Base-by-base conservation (phyloP, 1,140 invertebrate species). In the Belonocnema kinseyi region DNA sequence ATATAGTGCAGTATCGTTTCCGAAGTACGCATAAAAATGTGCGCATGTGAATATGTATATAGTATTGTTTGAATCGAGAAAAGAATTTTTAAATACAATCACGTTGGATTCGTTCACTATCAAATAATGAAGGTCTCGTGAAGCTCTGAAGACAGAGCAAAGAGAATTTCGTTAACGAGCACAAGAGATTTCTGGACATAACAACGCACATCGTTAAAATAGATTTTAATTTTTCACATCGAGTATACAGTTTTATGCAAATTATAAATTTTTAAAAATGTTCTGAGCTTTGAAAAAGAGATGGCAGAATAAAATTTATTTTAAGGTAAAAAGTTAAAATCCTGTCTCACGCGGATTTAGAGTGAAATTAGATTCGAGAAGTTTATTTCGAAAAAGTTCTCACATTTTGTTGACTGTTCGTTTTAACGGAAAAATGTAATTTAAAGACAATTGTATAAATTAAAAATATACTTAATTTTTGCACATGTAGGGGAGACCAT, bases 51-150 rank as follows among this genome's bases (percentile, higher is more conserved):
- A 21, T 66, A 33, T 40, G 13, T 14, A 33, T 61, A 16, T 14
- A 58, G 10, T 13, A 33, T 33, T 3, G 16, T 33, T 17, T 40
- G 46, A 40, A 33, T 2, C 16, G 14, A 40, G 33, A 66, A 56
- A 61, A 40, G 61, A 66, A 40, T 66, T 66, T 10, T n/a, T 10
- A 66, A 66, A 40, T 16, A 40, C 61, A 66, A 56, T 21, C 40
- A n/a, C 26, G 8, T 66, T 33, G 26, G 4, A 66, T 66, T n/a
- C 26, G 26, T 40, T 84, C 78, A 21, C 66, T 52, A 26, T 75
- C 73, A 54, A 76, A 76, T 61, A 76, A 70, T 66, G 11, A 50
- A n/a, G 70, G 14, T 16, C 52, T 40, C 17, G 73, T 51, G 17
- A 74, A 53, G 19, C 14, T 75, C 16, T 66, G 52, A 51, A 26